Percentiles rank a stretch among this genome's conserved stretches.
These are phyloP conservation scores for Callinectes sapidus DNA, from an alignment of 2,888 invertebrate genomes.

Conservation along the genomic window DNA sequence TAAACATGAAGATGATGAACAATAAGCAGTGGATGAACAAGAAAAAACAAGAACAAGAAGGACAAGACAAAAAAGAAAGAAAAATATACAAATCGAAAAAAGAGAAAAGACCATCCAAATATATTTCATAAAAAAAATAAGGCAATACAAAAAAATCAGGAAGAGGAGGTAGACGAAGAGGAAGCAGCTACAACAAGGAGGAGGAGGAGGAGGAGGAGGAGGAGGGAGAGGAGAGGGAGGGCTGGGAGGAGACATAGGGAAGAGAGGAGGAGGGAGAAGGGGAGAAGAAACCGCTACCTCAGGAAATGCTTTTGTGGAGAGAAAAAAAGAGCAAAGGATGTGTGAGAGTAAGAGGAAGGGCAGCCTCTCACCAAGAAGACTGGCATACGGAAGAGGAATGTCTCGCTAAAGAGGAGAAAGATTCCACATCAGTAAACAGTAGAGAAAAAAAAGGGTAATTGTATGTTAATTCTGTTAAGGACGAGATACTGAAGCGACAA, in stretches of 20 bases:
- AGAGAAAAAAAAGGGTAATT: background rate
- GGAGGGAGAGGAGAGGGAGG: background rate
- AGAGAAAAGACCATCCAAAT: background rate
- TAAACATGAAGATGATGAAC: background rate
- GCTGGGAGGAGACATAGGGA: background rate
- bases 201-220: background rate
- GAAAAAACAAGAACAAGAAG: background rate
- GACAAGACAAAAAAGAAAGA: background rate
- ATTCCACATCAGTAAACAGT: background rate
- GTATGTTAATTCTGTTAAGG: background rate
- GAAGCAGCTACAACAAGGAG: background rate
- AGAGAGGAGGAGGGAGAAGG: background rate
- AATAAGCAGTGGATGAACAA: background rate
- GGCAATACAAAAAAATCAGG: background rate
- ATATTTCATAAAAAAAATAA: background rate
- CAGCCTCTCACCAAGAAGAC: constrained; percentile 30
- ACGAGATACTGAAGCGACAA: background rate
- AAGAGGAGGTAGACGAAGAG: background rate
- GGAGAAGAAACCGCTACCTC: background rate
- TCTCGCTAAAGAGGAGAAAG: background rate
- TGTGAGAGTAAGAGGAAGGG: constrained; percentile 34
- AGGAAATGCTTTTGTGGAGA: background rate
- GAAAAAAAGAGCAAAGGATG: background rate
- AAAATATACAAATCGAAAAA: background rate
- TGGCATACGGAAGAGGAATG: constrained; percentile 19